Evolutionary conservation across 1,140 invertebrate species (phyloP).

Genomic region (Oncopodura yosiiana): DNA sequence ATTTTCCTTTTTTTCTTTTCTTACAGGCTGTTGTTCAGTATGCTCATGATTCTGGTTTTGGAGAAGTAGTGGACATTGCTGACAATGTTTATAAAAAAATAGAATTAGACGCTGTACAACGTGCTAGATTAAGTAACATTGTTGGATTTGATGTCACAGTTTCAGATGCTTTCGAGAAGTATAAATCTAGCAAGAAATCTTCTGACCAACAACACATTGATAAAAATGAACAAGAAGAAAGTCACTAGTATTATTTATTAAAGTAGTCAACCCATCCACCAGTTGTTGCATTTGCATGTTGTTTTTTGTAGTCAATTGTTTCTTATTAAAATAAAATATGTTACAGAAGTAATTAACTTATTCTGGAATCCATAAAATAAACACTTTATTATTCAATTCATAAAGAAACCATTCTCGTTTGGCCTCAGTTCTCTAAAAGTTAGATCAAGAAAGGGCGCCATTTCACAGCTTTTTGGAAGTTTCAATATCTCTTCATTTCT

Average conservation of each 20-base stretch:
- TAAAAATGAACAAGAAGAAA: too few relatives aligned
- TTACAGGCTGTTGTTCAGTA: slow-evolving; percentile 46
- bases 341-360: neutral
- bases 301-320: neutral
- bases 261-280: too few relatives aligned
- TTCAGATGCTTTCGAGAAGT: neutral
- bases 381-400: neutral
- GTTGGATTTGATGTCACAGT: slow-evolving; percentile 39
- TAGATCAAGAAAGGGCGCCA: neutral
- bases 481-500: neutral
- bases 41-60: slow-evolving; percentile 46
- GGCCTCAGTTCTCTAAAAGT: neutral
- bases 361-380: neutral
- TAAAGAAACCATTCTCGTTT: neutral
- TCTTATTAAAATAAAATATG: neutral
- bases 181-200: neutral
- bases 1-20: slow-evolving; percentile 12
- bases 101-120: slow-evolving; percentile 43
- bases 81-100: slow-evolving; percentile 41
- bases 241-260: too few relatives aligned
- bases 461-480: neutral
- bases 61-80: slow-evolving; percentile 41
- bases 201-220: too few relatives aligned
- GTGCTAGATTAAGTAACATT: slow-evolving; percentile 43
- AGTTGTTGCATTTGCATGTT: too few relatives aligned